Base-by-base conservation (phyloP, 2,797 vertebrate genomes). In the Coranthus polyacanthus region DNA sequence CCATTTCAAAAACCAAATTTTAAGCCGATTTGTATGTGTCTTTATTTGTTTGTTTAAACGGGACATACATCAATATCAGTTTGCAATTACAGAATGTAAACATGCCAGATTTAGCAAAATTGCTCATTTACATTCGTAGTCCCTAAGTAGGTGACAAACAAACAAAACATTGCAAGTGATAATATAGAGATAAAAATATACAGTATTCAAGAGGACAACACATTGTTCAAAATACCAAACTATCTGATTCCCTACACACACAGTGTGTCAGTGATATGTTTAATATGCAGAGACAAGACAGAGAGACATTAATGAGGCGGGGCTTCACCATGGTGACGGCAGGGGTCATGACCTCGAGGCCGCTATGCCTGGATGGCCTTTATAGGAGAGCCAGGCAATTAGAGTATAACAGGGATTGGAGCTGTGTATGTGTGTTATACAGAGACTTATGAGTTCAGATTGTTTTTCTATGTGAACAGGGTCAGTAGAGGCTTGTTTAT, bases 361-460 rank as follows among this genome's bases (percentile, higher is more conserved):
- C 52, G 18, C 78, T 74, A 78, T 46, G 89, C 80, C 79, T 89
- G 78, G 83, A 85, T 90, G 72, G 76, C 82, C 82, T 91, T 89
- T 89, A 85, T 86, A 53, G 77, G 56, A 60, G 76, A 78, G 83
- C 82, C 57, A 67, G 84, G 83, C 88, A 90, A 89, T 91, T 92
- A 90, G 78, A 88, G 69, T 69, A 68, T 44, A 69, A 60, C 16
- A 51, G 55, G 61, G 54, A 68, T 47, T 54, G 68, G 58, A 74
- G 70, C 50, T 39, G 38, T 73, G 32, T 63, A 54, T 42, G 54
- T 45, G 18, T 50, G 57, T 69, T 70, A 61, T 9, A 32, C 29
- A 7, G 38, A 17, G 20, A 37, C 42, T 63, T 43, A 75, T 56
- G n/a, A 64, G 54, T 70, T 78, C 41, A 17, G 21, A 60, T 50